Evolutionary conservation across 2,113 vertebrate species (phyloP).

Genomic region (Sminthopsis crassicaudata): DNA sequence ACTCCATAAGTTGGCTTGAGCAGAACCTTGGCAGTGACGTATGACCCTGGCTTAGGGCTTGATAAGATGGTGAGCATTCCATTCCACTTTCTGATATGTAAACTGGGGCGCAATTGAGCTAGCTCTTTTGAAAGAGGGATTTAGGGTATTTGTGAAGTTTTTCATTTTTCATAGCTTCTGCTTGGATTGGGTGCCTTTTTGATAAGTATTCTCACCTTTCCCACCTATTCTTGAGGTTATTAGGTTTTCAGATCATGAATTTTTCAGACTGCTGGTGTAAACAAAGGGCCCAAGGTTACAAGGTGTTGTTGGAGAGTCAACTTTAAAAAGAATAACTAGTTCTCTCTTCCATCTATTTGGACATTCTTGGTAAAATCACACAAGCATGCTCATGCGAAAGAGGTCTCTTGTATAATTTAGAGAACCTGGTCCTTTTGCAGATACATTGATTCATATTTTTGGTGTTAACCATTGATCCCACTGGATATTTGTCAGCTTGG

Average conservation of each 20-base stretch:
- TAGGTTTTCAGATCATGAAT: not conserved
- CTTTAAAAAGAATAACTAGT: slow-evolving; percentile 1
- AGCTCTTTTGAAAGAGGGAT: slow-evolving; percentile 1
- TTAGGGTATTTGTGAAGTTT: not conserved
- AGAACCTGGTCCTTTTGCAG: rapidly evolving
- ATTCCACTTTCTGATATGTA: not conserved
- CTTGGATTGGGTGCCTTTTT: not conserved
- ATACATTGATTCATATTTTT: not conserved
- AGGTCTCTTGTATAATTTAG: not conserved
- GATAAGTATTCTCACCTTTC: not conserved
- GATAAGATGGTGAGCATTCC: not conserved
- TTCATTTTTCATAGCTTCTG: not conserved
- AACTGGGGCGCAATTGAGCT: not conserved
- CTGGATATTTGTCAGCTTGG: not conserved
- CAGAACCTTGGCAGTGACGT: not conserved
- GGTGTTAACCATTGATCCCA: not conserved
- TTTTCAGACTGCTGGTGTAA: slow-evolving; percentile 24
- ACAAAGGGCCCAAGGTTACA: not conserved
- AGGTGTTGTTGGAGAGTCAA: not conserved
- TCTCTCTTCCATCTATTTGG: not conserved
- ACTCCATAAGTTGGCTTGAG: not conserved
- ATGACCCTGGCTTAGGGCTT: not conserved
- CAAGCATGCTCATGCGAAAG: not conserved
- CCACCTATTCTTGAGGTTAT: not conserved
- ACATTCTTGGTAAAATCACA: not conserved